Percentiles rank a stretch among this genome's conserved stretches.
phyloP scores from a whole-genome alignment of 2,888 invertebrate species.

The Ichneumoninae sp. region DNA sequence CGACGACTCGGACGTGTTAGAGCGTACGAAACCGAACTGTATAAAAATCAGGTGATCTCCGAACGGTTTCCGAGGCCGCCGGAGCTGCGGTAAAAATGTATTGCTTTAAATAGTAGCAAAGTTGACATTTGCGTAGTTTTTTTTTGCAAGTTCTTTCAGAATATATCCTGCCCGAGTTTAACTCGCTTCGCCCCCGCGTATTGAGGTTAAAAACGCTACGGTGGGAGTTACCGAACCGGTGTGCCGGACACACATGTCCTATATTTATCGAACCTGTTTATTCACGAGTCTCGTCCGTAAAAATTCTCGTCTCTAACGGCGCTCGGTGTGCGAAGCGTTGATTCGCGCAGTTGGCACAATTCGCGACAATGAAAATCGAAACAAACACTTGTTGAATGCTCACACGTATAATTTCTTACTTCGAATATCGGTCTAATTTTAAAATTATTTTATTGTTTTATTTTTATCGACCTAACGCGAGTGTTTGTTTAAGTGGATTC shows the following conservation, averaged over 20 bases:
- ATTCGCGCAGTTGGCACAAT: background rate
- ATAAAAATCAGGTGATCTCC: no score
- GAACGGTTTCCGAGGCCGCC: no score
- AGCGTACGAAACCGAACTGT: no score
- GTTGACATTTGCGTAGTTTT: background rate
- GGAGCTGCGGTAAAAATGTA: no score
- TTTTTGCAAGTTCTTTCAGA: background rate
- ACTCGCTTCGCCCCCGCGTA: background rate
- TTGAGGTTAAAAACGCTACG: slow-evolving; percentile 2
- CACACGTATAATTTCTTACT: background rate
- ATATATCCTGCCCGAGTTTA: background rate
- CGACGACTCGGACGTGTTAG: no score
- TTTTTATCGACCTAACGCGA: no score
- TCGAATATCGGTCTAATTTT: no score
- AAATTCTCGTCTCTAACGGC: background rate
- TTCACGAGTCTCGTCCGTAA: background rate
- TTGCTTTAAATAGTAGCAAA: no score
- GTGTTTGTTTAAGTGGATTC: background rate
- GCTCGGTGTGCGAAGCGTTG: background rate
- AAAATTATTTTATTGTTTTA: no score
- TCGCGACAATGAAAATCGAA: background rate
- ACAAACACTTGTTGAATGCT: background rate
- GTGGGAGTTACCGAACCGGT: background rate
- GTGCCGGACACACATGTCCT: background rate
- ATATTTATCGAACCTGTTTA: slow-evolving; percentile 1